Evolutionary conservation across 2,113 vertebrate genomes (phyloP), one percentile per base, ranked within the genome.

Genomic region (Tachuris rubrigastra): DNA sequence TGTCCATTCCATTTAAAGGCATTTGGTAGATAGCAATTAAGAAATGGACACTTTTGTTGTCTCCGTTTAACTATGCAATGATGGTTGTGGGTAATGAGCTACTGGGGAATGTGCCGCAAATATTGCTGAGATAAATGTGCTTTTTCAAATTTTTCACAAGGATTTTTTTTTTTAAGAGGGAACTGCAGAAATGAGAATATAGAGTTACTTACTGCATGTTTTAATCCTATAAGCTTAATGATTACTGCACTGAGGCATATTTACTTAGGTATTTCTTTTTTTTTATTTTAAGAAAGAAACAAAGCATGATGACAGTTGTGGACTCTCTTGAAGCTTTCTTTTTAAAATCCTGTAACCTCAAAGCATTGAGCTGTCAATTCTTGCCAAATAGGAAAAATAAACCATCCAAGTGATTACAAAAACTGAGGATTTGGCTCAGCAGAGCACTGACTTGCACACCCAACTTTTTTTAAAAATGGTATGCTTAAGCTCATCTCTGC

Each of bases 381-480:
- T 60, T 80, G 60, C 68, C 75, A 86, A 85, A 93, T 62, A 90
- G 18, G 41, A 65, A 77, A 92, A 93, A 69, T 44, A 91, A 85
- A 93, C 46, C 27, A 49, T 69, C 31, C 67, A 73, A 76, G 46
- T 79, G 93, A 59, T 74, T 85, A 79, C 33, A 78, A 60, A 93
- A 88, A 50, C 60, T 63, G 72, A 88, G 39, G 67, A 77, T 90
- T 87, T 94, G 50, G 52, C 94, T 93, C 75, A 91, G 50, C 56
- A 91, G 59, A 83, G 15, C 52, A 31, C 24, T 62, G 35, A 55
- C n/a, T 82, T 87, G 23, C 59, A 69, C 6, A 10, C 58, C 46
- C 44, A 84, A n/a, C 6, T 39, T 66, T 65, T 79, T 53, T 49
- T 41, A n/a, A 19, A 25, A 37, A 55, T 41, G 24, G 23, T 62